Evolutionary conservation across 2,888 invertebrate genomes (phyloP).

Genomic region (Caenorhabditis panamensis): DNA sequence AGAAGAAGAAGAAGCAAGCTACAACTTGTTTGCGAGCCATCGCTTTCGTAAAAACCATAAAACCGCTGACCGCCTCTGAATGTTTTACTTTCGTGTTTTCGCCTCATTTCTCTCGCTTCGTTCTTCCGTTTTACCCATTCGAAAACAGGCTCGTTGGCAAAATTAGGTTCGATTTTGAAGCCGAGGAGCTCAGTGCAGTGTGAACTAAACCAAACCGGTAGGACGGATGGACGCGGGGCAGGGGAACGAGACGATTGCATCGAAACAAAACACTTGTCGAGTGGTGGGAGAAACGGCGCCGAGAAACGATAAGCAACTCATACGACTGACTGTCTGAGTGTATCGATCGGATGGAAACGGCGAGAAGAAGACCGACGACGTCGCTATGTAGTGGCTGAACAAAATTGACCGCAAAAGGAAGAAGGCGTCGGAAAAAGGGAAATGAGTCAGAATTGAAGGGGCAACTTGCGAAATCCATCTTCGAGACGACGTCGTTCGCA

Average conservation of each 20-base stretch:
- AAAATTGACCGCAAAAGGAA: slow-evolving; percentile 38
- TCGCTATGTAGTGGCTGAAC: slow-evolving; percentile 14
- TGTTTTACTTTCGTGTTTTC: slow-evolving; percentile 36
- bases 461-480: slow-evolving; percentile 52
- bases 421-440: slow-evolving; percentile 28
- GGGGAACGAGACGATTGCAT: slow-evolving; percentile 15
- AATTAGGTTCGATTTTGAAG: slow-evolving; percentile 5
- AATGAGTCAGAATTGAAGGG: slow-evolving; percentile 34
- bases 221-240: slow-evolving; percentile 12
- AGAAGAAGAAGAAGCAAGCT: slow-evolving; percentile 32
- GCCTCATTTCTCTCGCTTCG: slow-evolving; percentile 20
- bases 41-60: slow-evolving; percentile 52
- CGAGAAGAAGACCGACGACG: slow-evolving; percentile 32
- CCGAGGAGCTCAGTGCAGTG: too few relatives aligned
- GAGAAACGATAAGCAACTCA: slow-evolving; percentile 52
- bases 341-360: slow-evolving; percentile 40
- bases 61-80: slow-evolving; percentile 46
- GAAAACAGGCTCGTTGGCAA: slow-evolving; percentile 26
- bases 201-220: slow-evolving; percentile 42
- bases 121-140: slow-evolving; percentile 4
- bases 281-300: slow-evolving; percentile 31
- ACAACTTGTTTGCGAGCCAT: slow-evolving; percentile 51
- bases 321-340: slow-evolving; percentile 17
- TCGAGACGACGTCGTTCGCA: slow-evolving; percentile 23
- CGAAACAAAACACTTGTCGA: slow-evolving; percentile 51